Percentiles rank a stretch among this genome's conserved stretches.
phyloP scores from a whole-genome alignment of 2,888 invertebrate genomes.

The Andrena hattorfiana region DNA sequence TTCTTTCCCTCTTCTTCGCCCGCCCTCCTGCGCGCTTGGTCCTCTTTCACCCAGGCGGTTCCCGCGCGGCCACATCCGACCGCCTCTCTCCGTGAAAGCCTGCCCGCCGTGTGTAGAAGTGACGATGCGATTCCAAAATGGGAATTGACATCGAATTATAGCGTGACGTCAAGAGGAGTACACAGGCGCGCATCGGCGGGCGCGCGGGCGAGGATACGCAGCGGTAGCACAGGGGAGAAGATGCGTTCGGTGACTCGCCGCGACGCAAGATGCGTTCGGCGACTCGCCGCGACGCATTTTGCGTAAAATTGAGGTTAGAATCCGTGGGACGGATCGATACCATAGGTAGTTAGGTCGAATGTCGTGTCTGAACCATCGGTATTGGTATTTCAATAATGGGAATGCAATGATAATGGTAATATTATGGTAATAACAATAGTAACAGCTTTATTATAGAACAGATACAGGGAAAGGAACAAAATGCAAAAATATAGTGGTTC shows the following conservation, averaged over 20 bases:
- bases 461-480: too few species aligned
- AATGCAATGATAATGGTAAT: too few species aligned
- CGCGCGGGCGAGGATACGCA: background rate
- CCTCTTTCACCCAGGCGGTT: constrained; percentile 57
- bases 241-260: background rate
- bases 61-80: constrained; percentile 48
- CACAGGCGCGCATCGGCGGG: background rate
- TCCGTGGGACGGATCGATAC: background rate
- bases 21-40: constrained; percentile 25
- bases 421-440: too few species aligned
- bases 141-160: constrained; percentile 67
- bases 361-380: background rate
- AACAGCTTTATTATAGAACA: too few species aligned
- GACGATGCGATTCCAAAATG: constrained; percentile 65
- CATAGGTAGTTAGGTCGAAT: background rate
- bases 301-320: constrained; percentile 5
- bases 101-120: constrained; percentile 43
- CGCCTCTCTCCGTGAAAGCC: constrained; percentile 56
- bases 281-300: background rate
- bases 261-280: background rate
- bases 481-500: too few species aligned
- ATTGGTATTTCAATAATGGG: too few species aligned
- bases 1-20: constrained; percentile 56
- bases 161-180: constrained; percentile 50
- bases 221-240: background rate